Evolutionary conservation across 2,888 invertebrate species (phyloP), one percentile per base, ranked within the genome.

Genomic region (Parochlus steinenii): DNA sequence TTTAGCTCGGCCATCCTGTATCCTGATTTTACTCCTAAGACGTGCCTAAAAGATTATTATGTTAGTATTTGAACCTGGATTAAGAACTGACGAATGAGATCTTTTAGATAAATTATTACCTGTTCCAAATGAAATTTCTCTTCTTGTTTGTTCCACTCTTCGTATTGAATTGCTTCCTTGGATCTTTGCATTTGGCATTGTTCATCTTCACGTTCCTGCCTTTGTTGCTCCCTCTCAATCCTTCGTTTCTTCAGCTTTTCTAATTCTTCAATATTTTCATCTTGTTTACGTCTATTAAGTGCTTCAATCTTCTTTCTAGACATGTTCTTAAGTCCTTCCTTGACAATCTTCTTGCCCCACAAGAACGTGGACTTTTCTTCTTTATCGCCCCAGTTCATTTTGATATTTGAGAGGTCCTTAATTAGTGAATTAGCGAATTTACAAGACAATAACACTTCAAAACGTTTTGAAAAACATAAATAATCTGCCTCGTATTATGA

Each of bases 71-170:
- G n/a, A n/a, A n/a, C n/a, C n/a, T n/a, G n/a, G n/a, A n/a, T n/a
- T n/a, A n/a, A n/a, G n/a, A n/a, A n/a, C n/a, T n/a, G n/a, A n/a
- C n/a, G n/a, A n/a, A n/a, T n/a, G n/a, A n/a, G n/a, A n/a, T n/a
- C n/a, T n/a, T n/a, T n/a, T n/a, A n/a, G n/a, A n/a, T n/a, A n/a
- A n/a, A n/a, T n/a, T n/a, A n/a, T n/a, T n/a, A n/a, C n/a, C 63
- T 99, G 98, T 49, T 95, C 83, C 50, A 98, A 64, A 55, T 97
- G 97, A 63, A 99, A 98, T 56, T 86, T 77, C 58, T 97, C 93
- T 62, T 99, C 98, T 51, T 95, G 93, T 24, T 81, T 71, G 50
- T 86, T 83, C 92, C 95, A 97, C 50, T 85, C 85, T 54, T 83
- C 74, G 56, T 82, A 79, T 54, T 87, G 87, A 38, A 86, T 83